Conservation (phyloP, 2,797 vertebrate genomes). For the Perodicticus potto region DNA sequence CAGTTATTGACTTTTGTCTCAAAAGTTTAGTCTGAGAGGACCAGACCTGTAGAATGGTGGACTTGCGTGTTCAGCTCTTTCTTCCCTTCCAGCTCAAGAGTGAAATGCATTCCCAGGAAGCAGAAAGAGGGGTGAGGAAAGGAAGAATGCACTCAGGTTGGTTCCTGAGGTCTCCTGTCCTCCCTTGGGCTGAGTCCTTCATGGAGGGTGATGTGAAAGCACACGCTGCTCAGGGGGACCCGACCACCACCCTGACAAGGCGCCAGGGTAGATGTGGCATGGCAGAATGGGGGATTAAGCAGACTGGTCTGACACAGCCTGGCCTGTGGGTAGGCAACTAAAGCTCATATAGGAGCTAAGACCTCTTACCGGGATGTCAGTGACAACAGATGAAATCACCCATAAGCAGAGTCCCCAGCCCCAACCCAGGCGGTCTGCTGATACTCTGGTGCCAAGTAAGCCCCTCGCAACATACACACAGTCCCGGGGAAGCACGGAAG, state of each 20-base stretch:
- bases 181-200: neutral
- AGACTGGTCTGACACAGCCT: neutral
- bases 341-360: neutral
- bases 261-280: neutral
- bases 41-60: neutral
- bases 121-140: neutral
- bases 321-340: too few species aligned
- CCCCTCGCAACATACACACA: neutral
- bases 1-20: neutral
- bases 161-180: neutral
- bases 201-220: neutral
- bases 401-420: neutral
- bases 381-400: neutral
- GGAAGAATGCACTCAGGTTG: neutral
- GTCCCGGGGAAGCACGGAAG: neutral
- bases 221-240: neutral
- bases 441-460: neutral
- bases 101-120: neutral
- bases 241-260: neutral
- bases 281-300: neutral
- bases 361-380: neutral
- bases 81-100: neutral
- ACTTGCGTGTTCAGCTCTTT: neutral
- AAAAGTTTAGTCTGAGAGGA: neutral
- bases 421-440: neutral